A percentile compares a stretch with the other conserved stretches of the same genome.
Evolutionary conservation across 2,113 vertebrate species (phyloP).

Genomic region (Pipra filicauda): DNA sequence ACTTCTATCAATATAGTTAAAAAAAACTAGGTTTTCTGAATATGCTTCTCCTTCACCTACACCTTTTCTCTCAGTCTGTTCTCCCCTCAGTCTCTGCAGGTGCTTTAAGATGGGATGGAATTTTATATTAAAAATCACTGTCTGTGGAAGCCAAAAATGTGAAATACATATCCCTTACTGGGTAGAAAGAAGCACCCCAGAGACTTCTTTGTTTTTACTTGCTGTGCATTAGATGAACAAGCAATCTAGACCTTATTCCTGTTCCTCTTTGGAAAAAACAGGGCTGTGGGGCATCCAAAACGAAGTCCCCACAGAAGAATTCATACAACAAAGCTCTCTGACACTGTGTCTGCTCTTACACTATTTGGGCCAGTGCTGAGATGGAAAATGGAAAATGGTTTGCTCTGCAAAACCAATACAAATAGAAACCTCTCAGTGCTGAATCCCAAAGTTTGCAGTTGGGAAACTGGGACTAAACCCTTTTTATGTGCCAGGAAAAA

Average conservation of each 20-base stretch:
- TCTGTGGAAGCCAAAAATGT: neutral
- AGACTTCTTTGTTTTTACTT: neutral
- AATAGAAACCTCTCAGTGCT: neutral
- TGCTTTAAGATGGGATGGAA: neutral
- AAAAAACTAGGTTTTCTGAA: neutral
- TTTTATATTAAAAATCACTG: neutral
- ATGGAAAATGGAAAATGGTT: neutral
- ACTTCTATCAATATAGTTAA: neutral
- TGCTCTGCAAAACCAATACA: neutral
- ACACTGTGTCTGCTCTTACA: neutral
- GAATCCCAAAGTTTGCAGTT: neutral
- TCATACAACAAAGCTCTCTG: neutral
- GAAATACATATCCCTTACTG: neutral
- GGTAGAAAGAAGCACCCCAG: neutral
- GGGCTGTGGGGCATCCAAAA: neutral
- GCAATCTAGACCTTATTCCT: neutral
- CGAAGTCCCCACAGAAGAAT: neutral
- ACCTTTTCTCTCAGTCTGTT: neutral
- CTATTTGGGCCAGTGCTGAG: neutral
- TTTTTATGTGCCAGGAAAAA: neutral
- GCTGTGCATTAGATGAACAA: neutral
- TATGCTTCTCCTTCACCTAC: neutral
- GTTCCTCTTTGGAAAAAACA: neutral
- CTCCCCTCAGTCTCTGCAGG: neutral
- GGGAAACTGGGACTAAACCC: neutral